phyloP scores from a whole-genome alignment of 2,888 invertebrate species.

The Pyrrhosoma nymphula region DNA sequence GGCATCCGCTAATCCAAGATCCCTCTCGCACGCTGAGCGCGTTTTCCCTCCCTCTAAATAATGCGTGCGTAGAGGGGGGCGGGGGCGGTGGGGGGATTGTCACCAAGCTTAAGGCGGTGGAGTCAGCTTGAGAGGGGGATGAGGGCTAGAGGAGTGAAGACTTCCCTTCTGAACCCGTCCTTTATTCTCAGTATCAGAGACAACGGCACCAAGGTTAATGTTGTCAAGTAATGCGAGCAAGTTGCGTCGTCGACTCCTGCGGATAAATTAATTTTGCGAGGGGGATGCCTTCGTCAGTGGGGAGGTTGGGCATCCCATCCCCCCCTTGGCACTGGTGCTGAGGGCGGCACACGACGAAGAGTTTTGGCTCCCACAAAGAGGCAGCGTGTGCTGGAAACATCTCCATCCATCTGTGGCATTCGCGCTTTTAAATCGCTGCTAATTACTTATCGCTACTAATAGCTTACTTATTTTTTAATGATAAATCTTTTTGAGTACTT shows the following conservation, averaged over 20 bases:
- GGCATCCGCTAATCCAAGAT: neutral
- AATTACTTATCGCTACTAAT: too few relatives aligned
- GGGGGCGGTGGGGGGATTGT: neutral
- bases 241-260: conserved; percentile 5
- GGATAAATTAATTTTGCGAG: conserved; percentile 24
- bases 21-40: neutral
- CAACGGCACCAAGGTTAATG: neutral
- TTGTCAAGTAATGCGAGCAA: neutral
- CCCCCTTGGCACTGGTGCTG: too few relatives aligned
- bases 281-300: neutral
- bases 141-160: neutral
- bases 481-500: too few relatives aligned
- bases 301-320: neutral
- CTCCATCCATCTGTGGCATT: too few relatives aligned
- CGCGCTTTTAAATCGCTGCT: too few relatives aligned
- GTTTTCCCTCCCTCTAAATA: conserved; percentile 2
- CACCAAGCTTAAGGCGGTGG: neutral
- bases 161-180: neutral
- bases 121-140: neutral
- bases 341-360: neutral
- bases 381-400: neutral
- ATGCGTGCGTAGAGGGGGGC: neutral
- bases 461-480: too few relatives aligned
- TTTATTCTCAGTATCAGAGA: neutral
- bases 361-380: neutral